Base-by-base conservation (phyloP, 2,113 vertebrate genomes). In the Hyperopisus bebe region DNA sequence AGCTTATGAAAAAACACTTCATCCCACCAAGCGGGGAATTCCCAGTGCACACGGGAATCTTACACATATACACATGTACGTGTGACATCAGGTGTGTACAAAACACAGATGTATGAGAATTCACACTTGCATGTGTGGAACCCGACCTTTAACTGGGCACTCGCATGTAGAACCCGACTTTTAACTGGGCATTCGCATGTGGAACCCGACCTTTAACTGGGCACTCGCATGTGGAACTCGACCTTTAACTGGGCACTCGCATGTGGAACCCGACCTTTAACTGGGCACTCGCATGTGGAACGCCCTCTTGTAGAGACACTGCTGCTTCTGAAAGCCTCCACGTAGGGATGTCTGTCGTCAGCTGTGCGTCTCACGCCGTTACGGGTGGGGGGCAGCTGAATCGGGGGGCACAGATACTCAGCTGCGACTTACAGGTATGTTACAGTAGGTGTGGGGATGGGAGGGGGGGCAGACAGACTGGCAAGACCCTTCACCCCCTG, bases 1-100 rank as follows among this genome's bases (percentile, higher is more conserved):
- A 99, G 98, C 95, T 97, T 97, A 97, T 96, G 94, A 95, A 96
- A 96, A 50, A 91, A 55, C 53, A 55, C 95, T 95, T 96, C 94
- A 90, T 93, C 94, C 94, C 94, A 95, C 95, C 24, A 95, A 93
- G 95, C 91, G 93, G 88, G 91, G 95, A 88, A 95, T 93, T 94
- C 96, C 95, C 96, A 93, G 93, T 95, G 97, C 95, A 93, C 92
- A 94, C 95, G 94, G 95, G 95, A 94, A 93, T 95, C 94, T 94
- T 5, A 89, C 13, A 31, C 83, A 89, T 17, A 46, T 31, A 87
- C 19, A 46, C 82, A 89, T 19, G 42, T 24, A 39, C 9, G 6
- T 39, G 5, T 74, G 31, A 15, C 11, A 74, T 15, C 66, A 15
- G 10, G 13, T 9, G 0, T 11, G 3, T 55, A 55, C 53, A 55